These are phyloP conservation scores for Picus viridis DNA, from an alignment of 2,797 vertebrate genomes.

Conservation along the genomic window DNA sequence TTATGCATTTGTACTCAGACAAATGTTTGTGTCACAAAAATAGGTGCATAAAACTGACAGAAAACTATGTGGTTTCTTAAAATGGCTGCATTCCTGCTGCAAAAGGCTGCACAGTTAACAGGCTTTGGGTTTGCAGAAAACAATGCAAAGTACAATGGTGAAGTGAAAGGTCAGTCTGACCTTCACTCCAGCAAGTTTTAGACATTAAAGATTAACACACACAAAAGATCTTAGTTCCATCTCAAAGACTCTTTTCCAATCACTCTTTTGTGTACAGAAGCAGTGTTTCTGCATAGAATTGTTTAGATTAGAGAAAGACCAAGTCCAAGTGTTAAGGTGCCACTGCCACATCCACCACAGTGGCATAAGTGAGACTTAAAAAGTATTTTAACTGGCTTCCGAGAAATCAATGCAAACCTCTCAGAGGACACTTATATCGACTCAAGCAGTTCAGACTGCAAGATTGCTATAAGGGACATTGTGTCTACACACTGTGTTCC, in stretches of 20 bases:
- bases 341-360: fast-evolving
- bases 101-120: not conserved
- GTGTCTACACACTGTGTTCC: fast-evolving
- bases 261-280: not conserved
- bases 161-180: conserved; percentile 38
- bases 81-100: not conserved
- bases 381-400: not conserved
- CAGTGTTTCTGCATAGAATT: not conserved
- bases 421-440: not conserved
- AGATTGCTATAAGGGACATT: not conserved
- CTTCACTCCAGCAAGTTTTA: conserved; percentile 23
- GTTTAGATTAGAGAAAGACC: not conserved
- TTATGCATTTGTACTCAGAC: not conserved
- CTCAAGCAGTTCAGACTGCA: not conserved
- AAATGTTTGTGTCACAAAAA: not conserved
- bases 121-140: not conserved
- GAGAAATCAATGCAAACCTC: not conserved
- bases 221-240: not conserved
- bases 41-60: not conserved
- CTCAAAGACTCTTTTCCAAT: not conserved
- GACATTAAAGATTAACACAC: conserved; percentile 26
- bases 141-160: not conserved
- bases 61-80: not conserved
- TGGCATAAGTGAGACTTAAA: not conserved
- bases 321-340: not conserved